Evolutionary conservation across 2,113 vertebrate genomes (phyloP).

Genomic region (Rhinopomastus cyanomelas): DNA sequence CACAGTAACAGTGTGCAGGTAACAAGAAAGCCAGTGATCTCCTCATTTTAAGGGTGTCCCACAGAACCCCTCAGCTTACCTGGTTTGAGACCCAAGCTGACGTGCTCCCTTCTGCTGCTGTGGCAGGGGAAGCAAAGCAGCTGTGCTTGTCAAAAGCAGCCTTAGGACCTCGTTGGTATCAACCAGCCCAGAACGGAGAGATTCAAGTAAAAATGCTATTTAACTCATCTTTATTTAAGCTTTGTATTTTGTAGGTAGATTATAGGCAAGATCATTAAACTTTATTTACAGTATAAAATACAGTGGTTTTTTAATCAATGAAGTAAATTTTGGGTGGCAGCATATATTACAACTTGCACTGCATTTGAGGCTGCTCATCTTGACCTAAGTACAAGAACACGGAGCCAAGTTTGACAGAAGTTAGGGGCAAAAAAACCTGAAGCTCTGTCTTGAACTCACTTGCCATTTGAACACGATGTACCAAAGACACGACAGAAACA

Average conservation of each 20-base stretch:
- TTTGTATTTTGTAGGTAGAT: conserved; percentile 62
- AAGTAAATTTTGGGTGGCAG: conserved; percentile 43
- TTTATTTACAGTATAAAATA: conserved; percentile 71
- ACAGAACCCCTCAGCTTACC: not conserved
- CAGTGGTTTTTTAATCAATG: conserved; percentile 38
- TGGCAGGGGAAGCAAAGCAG: fast-evolving
- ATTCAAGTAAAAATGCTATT: conserved; percentile 59
- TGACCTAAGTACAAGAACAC: conserved; percentile 2
- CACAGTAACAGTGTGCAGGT: no score
- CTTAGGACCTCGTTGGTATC: not conserved
- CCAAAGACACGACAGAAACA: not conserved
- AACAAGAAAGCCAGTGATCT: not conserved
- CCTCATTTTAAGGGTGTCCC: not conserved
- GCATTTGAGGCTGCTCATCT: conserved; percentile 29
- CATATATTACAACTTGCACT: conserved; percentile 55
- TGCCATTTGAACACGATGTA: not conserved
- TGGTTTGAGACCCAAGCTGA: not conserved
- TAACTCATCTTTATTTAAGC: conserved; percentile 69
- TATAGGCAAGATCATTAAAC: conserved; percentile 67
- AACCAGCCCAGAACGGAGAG: conserved; percentile 42
- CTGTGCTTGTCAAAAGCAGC: not conserved
- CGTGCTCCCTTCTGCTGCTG: fast-evolving
- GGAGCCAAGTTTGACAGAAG: conserved; percentile 62
- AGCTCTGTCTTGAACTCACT: not conserved
- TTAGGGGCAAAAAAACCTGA: conserved; percentile 11